Percentiles rank a stretch among this genome's conserved stretches.
Evolutionary conservation across 1,140 invertebrate genomes (phyloP).

Genomic region (Spodoptera frugiperda): DNA sequence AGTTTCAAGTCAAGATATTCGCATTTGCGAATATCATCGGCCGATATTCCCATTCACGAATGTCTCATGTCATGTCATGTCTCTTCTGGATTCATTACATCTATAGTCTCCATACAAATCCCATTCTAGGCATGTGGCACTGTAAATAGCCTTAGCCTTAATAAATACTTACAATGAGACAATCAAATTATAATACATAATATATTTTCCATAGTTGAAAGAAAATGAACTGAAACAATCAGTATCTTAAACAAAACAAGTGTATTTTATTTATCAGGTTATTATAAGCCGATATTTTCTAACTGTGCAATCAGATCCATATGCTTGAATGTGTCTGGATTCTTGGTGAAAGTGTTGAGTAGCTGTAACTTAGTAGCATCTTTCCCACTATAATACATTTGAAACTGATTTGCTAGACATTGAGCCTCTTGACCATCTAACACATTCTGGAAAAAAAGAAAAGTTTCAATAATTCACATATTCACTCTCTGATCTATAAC

Average conservation of each 20-base stretch:
- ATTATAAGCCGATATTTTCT: constrained; percentile 88
- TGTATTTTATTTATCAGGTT: constrained; percentile 33
- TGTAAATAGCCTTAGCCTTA: no score
- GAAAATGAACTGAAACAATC: constrained; percentile 2
- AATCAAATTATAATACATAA: no score
- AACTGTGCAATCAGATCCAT: constrained; percentile 93
- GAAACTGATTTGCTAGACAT: constrained; percentile 94
- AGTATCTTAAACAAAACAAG: no score
- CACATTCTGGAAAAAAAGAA: constrained; percentile 86
- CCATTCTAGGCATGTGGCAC: no score
- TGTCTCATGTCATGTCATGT: no score
- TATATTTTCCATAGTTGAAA: constrained; percentile 7
- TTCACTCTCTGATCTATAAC: background rate
- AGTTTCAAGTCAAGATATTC: no score
- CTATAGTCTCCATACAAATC: no score
- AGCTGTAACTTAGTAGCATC: constrained; percentile 88
- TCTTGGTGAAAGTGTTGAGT: constrained; percentile 90
- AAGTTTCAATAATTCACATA: background rate
- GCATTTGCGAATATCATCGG: no score
- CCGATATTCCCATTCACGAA: no score
- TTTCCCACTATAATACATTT: constrained; percentile 93
- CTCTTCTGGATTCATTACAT: no score
- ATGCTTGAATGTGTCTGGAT: constrained; percentile 92
- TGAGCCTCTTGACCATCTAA: constrained; percentile 92
- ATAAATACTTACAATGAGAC: no score